Evolutionary conservation across 2,113 vertebrate species (phyloP), one percentile per base, ranked within the genome.

Genomic region (Podarcis muralis): DNA sequence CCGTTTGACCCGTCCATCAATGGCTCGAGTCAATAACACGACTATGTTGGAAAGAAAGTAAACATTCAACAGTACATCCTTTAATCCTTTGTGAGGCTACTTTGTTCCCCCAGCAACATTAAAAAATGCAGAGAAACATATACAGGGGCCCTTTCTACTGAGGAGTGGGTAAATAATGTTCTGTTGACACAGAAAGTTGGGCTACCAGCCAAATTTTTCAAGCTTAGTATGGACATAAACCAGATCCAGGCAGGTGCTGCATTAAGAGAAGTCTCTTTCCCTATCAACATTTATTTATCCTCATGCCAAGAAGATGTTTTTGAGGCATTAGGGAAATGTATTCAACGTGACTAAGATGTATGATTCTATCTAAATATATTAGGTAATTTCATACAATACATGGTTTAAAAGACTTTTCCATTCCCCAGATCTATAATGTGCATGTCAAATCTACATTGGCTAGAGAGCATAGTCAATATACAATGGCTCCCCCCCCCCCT

Each of bases 181-280:
- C 78, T 88, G 40, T 90, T 84, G 65, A 77, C 77, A 80, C 23
- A 88, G 71, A 75, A 80, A 83, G n/a, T 3, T 83, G 75, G 25
- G 72, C 87, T 78, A 83, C 35, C n/a, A 86, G 48, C 37, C 80
- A 89, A 59, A 69, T 85, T 5, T 62, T 81, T 18, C 43, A 35
- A 57, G 25, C 35, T 80, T 18, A 18, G 35, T 5, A 35, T 69
- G 35, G 77, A 65, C 18, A 66, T 25, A 80, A 72, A 79, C 76
- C 74, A 85, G 18, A 53, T 83, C 59, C 37, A 35, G 69, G 40
- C 53, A 82, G 23, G 40, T 66, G 59, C 40, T 43, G 37, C 1
- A 40, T 40, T 66, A 71, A 62, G n/a, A 83, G 5, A 69, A 7
- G 35, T 37, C 66, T 59, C 66, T 62, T 87, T 22, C 20, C 32